Base-by-base conservation (phyloP, 30 jellyfish, hydroid and myxozoan genomes). In the Haliclystus octoradiatus region DNA sequence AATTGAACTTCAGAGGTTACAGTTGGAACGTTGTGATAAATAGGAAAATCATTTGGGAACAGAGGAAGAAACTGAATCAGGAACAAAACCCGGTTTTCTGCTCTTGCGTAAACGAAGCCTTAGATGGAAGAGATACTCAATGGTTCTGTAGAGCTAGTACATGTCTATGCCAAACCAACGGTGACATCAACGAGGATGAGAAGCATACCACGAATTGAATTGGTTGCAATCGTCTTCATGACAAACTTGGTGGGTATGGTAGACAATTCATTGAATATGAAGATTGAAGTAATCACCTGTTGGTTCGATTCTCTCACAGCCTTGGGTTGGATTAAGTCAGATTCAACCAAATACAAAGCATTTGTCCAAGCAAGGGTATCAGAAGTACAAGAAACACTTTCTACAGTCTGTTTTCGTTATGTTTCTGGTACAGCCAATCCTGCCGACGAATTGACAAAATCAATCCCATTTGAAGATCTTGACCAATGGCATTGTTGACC, bases 161-260 rank as follows among this genome's bases (percentile, higher is more conserved):
- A 14, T 74, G 79, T 22, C 65, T 70, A 64, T 64, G 77, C 67
- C 85, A 31, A 74, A 64, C 63, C 85, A n/a, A 64, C 34, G 61
- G 83, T 71, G 52, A 32, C 76, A 46, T 76, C 83, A 3, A 65
- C 61, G 57, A 63, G 34, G 52, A 53, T 50, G 50, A 34, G 29
- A 62, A n/a, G 66, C 34, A 63, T 64, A 34, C 78, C 85, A 62
- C 69, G 85, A 30, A 62, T 74, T 31, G 85, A 74, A 28, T 77
- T 74, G 53, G 61, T 34, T 51, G 33, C 85, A 29, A 46, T 60
- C 47, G 19, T 74, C 0, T 46, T 74, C 70, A 72, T 64, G 30
- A 63, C 51, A 49, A 74, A 64, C 62, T 71, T 74, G 63, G 35
- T 63, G 63, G 51, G 50, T 70, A 26, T 49, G 26, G 65, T 74